These are phyloP conservation scores for Parotocinclus haroldoi DNA, from an alignment of 2,797 vertebrate genomes.

Conservation along the genomic window DNA sequence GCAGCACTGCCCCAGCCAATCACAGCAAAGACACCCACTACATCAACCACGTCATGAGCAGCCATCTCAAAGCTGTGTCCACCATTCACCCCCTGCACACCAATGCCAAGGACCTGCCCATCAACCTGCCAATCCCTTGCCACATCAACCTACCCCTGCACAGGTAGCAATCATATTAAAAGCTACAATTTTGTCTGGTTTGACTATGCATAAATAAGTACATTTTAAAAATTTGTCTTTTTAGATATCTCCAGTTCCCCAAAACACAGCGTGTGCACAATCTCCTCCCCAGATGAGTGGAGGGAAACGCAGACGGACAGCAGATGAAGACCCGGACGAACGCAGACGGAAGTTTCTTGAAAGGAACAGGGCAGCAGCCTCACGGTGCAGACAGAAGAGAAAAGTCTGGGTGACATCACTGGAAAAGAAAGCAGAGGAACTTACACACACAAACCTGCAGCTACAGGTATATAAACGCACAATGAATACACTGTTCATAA, in stretches of 20 bases:
- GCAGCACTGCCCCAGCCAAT: slow-evolving; percentile 81
- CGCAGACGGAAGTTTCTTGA: slow-evolving; percentile 96
- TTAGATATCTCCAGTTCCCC: slow-evolving; percentile 31
- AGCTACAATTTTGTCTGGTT: neutral
- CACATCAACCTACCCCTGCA: slow-evolving; percentile 74
- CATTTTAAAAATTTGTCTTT: too few species aligned
- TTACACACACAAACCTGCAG: slow-evolving; percentile 98
- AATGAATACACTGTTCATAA: too few species aligned
- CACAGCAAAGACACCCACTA: slow-evolving; percentile 71
- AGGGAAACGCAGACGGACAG: slow-evolving; percentile 74
- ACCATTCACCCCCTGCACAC: slow-evolving; percentile 83
- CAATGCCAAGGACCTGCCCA: slow-evolving; percentile 77
- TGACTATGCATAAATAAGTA: too few species aligned
- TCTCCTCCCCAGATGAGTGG: slow-evolving; percentile 39
- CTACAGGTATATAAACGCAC: slow-evolving; percentile 67
- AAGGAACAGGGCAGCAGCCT: slow-evolving; percentile 93
- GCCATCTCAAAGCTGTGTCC: slow-evolving; percentile 81
- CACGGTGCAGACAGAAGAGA: slow-evolving; percentile 97
- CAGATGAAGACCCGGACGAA: slow-evolving; percentile 92
- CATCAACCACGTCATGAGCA: slow-evolving; percentile 80
- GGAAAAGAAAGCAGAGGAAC: slow-evolving; percentile 99
- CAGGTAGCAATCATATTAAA: slow-evolving; percentile 64
- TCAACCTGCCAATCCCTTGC: slow-evolving; percentile 77
- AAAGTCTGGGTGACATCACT: slow-evolving; percentile 97
- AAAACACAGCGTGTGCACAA: slow-evolving; percentile 10